A percentile compares a stretch with the other conserved stretches of the same genome.
These are phyloP conservation scores for Bos indicus DNA, from an alignment of 2,113 vertebrate species.

Conservation along the genomic window DNA sequence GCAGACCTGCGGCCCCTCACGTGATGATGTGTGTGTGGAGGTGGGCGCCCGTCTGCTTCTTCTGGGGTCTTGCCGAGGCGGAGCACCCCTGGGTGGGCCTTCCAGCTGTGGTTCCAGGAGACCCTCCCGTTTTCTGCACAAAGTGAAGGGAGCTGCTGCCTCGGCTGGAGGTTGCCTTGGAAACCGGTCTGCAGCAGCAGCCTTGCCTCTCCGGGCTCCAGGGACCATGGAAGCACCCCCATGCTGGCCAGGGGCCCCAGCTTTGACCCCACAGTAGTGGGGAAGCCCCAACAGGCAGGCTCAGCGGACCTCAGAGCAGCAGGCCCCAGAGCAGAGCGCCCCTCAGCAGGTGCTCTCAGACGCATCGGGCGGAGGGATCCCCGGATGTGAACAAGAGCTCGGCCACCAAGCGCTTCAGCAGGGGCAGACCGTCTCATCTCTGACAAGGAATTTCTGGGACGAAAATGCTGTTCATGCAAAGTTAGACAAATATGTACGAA, in stretches of 20 bases:
- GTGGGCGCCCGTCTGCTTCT: not conserved
- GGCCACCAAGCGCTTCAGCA: not conserved
- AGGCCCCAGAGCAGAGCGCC: not conserved
- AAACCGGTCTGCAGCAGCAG: not conserved
- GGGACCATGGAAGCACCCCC: not conserved
- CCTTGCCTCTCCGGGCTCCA: not conserved
- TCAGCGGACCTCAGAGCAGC: not conserved
- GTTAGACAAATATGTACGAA: not conserved
- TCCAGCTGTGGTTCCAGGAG: not conserved
- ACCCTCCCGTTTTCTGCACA: not conserved
- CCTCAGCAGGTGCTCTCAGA: not conserved
- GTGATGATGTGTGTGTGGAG: not conserved
- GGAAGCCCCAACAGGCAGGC: not conserved
- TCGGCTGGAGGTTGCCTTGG: not conserved
- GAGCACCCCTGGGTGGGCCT: not conserved
- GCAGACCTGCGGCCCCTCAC: not conserved
- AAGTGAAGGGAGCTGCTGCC: too few species aligned
- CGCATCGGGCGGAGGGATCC: fast-evolving
- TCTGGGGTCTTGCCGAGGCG: fast-evolving
- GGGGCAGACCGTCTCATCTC: not conserved
- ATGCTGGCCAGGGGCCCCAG: not conserved
- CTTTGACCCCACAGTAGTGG: not conserved
- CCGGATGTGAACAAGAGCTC: fast-evolving
- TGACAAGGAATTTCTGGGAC: not conserved
- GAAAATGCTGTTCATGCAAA: not conserved